Conservation (phyloP, 2,113 vertebrate species). For the Caretta caretta region DNA sequence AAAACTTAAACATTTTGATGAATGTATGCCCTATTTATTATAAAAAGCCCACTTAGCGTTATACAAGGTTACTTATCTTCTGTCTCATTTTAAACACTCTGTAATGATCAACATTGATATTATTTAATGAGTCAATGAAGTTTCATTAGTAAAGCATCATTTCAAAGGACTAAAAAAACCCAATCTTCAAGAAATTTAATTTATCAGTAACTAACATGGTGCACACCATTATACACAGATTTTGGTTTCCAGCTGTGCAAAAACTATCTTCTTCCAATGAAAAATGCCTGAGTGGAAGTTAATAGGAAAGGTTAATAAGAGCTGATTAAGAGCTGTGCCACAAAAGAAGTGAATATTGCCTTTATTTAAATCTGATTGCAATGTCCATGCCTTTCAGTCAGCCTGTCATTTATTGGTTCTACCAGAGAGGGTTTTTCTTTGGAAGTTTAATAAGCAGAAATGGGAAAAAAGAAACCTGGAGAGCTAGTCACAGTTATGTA, state of each 20-base stretch:
- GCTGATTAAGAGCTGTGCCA: slow-evolving; percentile 9
- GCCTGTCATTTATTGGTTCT: background rate
- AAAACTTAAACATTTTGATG: background rate
- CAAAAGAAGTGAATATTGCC: slow-evolving; percentile 1
- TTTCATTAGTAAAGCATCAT: slow-evolving; percentile 68
- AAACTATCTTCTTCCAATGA: background rate
- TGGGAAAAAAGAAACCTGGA: background rate
- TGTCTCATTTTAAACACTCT: background rate
- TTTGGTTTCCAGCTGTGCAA: slow-evolving; percentile 69
- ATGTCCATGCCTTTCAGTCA: background rate
- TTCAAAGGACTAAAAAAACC: slow-evolving; percentile 77
- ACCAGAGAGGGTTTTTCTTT: background rate
- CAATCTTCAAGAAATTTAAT: slow-evolving; percentile 74
- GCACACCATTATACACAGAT: slow-evolving; percentile 69
- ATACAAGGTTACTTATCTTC: background rate
- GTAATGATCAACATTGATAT: slow-evolving; percentile 60
- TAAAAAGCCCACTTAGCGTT: background rate
- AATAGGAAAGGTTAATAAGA: slow-evolving; percentile 7
- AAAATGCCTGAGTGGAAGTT: background rate
- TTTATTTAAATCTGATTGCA: slow-evolving; percentile 7
- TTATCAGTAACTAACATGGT: slow-evolving; percentile 78
- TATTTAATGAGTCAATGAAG: slow-evolving; percentile 75
- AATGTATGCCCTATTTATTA: background rate
- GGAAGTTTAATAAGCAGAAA: background rate
- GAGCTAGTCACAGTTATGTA: background rate